Conservation (phyloP, 1,140 invertebrate species). For the Drosophila pseudoananassae region DNA sequence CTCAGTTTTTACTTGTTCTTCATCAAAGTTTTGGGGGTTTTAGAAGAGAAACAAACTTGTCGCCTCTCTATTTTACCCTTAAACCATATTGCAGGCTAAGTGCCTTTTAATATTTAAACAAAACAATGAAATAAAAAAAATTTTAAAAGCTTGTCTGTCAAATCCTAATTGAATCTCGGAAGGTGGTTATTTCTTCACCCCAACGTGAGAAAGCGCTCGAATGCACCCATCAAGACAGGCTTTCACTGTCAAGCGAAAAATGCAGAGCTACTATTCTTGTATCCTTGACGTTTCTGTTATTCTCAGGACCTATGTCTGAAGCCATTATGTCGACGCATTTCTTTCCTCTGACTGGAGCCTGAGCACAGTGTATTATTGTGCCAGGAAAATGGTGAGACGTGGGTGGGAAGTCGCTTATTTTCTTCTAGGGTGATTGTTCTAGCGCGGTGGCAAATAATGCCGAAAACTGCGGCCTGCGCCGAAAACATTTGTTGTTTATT, state of each 20-base stretch:
- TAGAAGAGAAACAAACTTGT: no score
- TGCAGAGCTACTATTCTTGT: not conserved
- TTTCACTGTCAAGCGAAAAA: not conserved
- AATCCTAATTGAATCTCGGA: slow-evolving; percentile 18
- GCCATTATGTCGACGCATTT: slow-evolving; percentile 12
- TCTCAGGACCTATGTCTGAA: not conserved
- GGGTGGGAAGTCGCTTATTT: not conserved
- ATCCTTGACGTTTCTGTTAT: not conserved
- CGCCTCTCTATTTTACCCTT: no score
- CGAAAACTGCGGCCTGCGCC: slow-evolving; percentile 10
- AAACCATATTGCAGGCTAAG: no score
- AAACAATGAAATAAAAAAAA: no score
- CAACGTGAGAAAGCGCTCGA: not conserved
- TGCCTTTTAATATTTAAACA: no score
- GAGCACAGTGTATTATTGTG: slow-evolving; percentile 12
- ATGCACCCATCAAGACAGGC: not conserved
- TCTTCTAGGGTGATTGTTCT: not conserved
- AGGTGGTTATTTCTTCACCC: not conserved
- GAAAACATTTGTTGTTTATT: slow-evolving; percentile 77
- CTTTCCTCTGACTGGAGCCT: not conserved
- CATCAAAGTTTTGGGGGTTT: not conserved
- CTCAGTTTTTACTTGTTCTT: no score
- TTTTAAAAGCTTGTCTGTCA: not conserved
- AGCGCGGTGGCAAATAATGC: slow-evolving; percentile 19
- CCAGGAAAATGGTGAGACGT: not conserved